These are phyloP conservation scores for Lerema accius DNA, from an alignment of 1,140 invertebrate species.

Conservation along the genomic window DNA sequence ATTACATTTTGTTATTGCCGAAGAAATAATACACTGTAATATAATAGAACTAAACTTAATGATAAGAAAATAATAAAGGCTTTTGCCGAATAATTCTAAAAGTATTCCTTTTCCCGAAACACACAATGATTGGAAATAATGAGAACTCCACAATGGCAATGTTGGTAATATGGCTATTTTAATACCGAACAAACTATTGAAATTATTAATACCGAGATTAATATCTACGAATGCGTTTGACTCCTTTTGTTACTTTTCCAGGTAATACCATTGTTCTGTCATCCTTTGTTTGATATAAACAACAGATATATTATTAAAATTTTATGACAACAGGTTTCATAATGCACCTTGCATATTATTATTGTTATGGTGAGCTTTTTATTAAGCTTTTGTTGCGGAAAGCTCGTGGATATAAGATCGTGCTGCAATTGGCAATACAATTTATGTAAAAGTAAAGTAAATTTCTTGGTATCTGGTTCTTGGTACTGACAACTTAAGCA, in stretches of 20 bases:
- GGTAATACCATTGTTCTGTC: slow-evolving; percentile 18
- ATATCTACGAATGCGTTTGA: slow-evolving; percentile 29
- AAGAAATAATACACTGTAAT: no score
- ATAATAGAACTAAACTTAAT: no score
- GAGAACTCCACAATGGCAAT: neutral
- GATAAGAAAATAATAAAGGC: neutral
- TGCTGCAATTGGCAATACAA: neutral
- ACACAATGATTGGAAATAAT: no score
- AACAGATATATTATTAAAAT: slow-evolving; percentile 27
- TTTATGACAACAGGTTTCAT: slow-evolving; percentile 17
- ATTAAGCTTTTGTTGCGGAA: neutral
- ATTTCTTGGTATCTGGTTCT: no score
- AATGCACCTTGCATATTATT: slow-evolving; percentile 5
- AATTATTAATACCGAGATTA: slow-evolving; percentile 25
- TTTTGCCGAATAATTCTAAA: neutral
- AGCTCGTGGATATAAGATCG: neutral
- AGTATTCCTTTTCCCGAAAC: neutral
- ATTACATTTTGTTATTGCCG: no score
- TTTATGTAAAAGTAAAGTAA: no score
- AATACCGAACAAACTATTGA: slow-evolving; percentile 17
- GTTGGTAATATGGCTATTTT: slow-evolving; percentile 8
- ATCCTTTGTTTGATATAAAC: slow-evolving; percentile 15
- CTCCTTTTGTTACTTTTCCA: slow-evolving; percentile 5
- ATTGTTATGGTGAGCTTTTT: neutral
- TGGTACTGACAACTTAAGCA: no score